Evolutionary conservation across 2,113 vertebrate genomes (phyloP), one percentile per base, ranked within the genome.

Genomic region (Onychorhynchus coronatus): DNA sequence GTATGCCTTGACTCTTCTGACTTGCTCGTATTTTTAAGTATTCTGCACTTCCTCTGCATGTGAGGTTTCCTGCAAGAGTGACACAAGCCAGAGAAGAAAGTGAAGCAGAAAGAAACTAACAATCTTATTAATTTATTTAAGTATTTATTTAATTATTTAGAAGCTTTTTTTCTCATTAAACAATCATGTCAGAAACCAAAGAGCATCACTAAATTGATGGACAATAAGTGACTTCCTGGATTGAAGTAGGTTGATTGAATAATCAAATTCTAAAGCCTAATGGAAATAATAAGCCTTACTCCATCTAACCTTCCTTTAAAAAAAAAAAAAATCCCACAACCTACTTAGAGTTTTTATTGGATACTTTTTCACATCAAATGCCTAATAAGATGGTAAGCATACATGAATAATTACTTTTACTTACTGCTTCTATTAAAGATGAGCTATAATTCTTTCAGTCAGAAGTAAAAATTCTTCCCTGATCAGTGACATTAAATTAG

Each of bases 341-440:
- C 3, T 83, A 95, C 65, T 96, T 95, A 95, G 21, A 41, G 22
- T 41, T 97, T 97, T 97, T 96, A 96, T 74, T 95, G 79, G 46
- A 83, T 92, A 53, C 63, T 83, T 97, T 97, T 97, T 97, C 97
- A 91, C 89, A 95, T 95, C 65, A 91, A 94, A 95, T 87, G 75
- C 77, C 92, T 98, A 98, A 98, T 97, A 94, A 98, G 93, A 97
- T 94, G 82, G 80, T 79, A 97, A 95, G 85, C 61, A 91, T 92
- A 66, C 88, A 96, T 95, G 89, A 97, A 94, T 97, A 97, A 98
- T 98, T 97, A 94, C 91, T 97, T 97, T 97, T 97, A 96, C 84
- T 97, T 97, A 95, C 74, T 91, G 31, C 86, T 97, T 85, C 87
- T 85, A 89, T 97, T 97, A 98, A 97, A 91, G 61, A 83, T 67